Evolutionary conservation across 2,888 invertebrate genomes (phyloP).

Genomic region (Iselma pallidipennis): DNA sequence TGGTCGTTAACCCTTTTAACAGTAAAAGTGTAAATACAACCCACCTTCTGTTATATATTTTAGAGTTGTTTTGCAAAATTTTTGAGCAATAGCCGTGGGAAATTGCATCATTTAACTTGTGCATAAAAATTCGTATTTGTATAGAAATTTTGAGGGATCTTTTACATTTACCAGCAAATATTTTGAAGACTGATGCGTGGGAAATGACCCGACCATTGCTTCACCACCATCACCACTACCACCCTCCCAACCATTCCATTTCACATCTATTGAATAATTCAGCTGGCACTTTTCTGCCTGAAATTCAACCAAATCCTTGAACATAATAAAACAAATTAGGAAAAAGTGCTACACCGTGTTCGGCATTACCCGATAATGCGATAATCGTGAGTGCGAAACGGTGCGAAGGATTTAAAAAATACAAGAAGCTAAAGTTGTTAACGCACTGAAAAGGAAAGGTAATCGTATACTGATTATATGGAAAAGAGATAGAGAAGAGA

Average conservation of each 20-base stretch:
- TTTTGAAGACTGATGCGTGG: constrained; percentile 1
- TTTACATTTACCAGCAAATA: not conserved
- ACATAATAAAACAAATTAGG: constrained; percentile 36
- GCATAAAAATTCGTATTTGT: no score
- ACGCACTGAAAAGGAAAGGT: constrained; percentile 3
- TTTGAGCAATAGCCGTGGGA: not conserved
- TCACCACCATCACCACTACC: not conserved
- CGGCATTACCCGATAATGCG: constrained; percentile 30
- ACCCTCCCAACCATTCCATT: not conserved
- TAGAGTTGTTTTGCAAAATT: not conserved
- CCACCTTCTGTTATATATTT: not conserved
- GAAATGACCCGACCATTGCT: constrained; percentile 8
- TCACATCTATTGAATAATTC: constrained; percentile 15
- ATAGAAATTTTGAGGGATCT: not conserved
- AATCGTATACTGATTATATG: not conserved
- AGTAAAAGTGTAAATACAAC: not conserved
- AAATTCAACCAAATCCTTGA: constrained; percentile 8
- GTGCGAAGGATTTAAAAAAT: constrained; percentile 31
- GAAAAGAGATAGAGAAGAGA: not conserved
- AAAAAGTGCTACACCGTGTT: constrained; percentile 41
- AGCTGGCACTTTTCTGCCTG: constrained; percentile 3
- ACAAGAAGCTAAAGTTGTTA: constrained; percentile 23
- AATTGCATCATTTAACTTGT: not conserved
- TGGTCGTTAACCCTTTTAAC: constrained; percentile 25
- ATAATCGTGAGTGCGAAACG: constrained; percentile 30